Conservation (phyloP, 2,113 vertebrate species). For the Tragulus kanchil region DNA sequence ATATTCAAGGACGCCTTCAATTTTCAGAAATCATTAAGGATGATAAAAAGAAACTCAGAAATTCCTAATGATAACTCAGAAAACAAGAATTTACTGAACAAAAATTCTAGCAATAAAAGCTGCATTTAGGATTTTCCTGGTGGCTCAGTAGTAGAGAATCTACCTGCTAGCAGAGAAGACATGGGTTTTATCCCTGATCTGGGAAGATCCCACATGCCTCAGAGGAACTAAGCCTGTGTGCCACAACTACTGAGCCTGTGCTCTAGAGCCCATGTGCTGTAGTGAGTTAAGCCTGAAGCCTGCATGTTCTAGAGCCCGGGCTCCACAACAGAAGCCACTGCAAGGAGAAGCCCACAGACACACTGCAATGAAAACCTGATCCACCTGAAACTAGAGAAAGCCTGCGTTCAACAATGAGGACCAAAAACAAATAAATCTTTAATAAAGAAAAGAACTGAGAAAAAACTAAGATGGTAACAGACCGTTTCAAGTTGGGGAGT, state of each 20-base stretch:
- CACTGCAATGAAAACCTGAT: not conserved
- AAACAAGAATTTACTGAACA: slow-evolving; percentile 25
- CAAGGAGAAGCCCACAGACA: not conserved
- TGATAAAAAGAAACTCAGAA: slow-evolving; percentile 14
- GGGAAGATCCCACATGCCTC: not conserved
- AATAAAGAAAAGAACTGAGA: not conserved
- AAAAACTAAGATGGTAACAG: not conserved
- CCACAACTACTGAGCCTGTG: not conserved
- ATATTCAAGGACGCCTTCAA: slow-evolving; percentile 21
- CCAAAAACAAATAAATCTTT: not conserved
- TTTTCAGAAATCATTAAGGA: slow-evolving; percentile 45
- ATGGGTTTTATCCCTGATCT: not conserved
- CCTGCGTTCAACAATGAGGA: not conserved
- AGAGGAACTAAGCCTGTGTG: not conserved
- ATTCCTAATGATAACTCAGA: slow-evolving; percentile 27
- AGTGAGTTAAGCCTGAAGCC: not conserved
- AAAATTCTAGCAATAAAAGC: slow-evolving; percentile 31
- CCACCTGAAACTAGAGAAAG: not conserved
- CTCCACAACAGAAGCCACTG: not conserved
- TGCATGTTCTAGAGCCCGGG: not conserved
- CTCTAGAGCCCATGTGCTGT: not conserved
- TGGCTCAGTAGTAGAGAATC: not conserved
- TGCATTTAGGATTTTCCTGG: not conserved
- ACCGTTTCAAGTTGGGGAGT: not conserved
- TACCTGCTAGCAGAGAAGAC: not conserved